Evolutionary conservation across 2,797 vertebrate species (phyloP), one percentile per base, ranked within the genome.

Genomic region (Anas georgica): DNA sequence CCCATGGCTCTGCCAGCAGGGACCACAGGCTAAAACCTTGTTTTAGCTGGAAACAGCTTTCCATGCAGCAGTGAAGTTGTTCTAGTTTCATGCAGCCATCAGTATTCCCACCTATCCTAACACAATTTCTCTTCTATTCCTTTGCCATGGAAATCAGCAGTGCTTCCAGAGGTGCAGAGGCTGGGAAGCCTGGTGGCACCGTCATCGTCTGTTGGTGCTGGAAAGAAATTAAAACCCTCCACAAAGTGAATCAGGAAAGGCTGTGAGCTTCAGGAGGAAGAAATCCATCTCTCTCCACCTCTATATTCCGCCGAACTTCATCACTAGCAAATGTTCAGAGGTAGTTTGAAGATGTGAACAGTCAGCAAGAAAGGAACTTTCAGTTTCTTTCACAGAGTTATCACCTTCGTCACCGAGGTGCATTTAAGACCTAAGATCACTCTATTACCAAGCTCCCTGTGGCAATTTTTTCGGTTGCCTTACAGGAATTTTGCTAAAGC

Each of bases 401-500:
- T 76, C 69, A 18, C 60, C 63, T 85, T 4, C 1, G 37, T 93
- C 63, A 88, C 86, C 0, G 12, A 59, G 77, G 80, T 0, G 6
- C 67, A 91, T 91, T 95, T 95, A 93, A 94, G 86, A 79, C 62
- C 37, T 7, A 26, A 72, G 52, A 59, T 86, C 26, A 18, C 2
- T 64, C 75, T 95, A 82, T 88, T 95, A 72, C 50, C 84, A 95
- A 95, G 87, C 84, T 29, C 87, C 22, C 17, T 37, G 72, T 25
- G 63, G 59, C 79, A 95, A 97, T 94, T 95, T 86, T 93, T 91
- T 76, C 77, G n/a, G 52, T 70, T 91, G 88, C 85, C 88, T 93
- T 80, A 82, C 86, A 91, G 95, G 92, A 93, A 31, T 93, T 84
- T 73, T 54, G 77, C 90, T 93, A 84, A 86, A 73, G 31, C 11